phyloP scores from a whole-genome alignment of 1,140 invertebrate species.

The Colletes latitarsis region DNA sequence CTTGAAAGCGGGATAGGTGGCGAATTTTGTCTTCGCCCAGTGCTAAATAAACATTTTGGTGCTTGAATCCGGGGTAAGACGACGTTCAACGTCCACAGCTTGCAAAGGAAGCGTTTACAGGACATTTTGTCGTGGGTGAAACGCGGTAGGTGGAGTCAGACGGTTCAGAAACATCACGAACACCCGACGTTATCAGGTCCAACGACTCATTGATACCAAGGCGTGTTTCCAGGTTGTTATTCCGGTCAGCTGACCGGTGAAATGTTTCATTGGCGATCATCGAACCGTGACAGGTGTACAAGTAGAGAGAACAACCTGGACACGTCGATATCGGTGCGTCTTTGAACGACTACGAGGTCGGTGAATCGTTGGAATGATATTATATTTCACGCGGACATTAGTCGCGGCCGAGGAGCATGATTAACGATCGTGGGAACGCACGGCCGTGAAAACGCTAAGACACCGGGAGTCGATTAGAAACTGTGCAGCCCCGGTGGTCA shows the following conservation, averaged over 20 bases:
- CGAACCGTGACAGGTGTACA: slow-evolving; percentile 25
- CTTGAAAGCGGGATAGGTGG: too few species aligned
- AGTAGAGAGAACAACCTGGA: background rate
- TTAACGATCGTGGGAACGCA: background rate
- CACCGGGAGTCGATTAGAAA: background rate
- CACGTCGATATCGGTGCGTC: background rate
- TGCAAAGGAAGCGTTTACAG: too few species aligned
- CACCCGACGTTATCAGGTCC: background rate
- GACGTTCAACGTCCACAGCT: too few species aligned
- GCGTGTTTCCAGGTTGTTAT: slow-evolving; percentile 12
- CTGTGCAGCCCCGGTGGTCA: background rate
- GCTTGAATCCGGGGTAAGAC: too few species aligned
- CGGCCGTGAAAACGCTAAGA: too few species aligned
- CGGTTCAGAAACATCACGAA: too few species aligned
- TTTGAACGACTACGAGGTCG: background rate
- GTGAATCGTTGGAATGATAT: slow-evolving; percentile 5
- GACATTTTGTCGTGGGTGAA: too few species aligned
- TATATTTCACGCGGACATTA: background rate
- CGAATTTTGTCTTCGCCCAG: too few species aligned
- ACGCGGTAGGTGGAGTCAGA: too few species aligned
- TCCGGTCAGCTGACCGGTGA: slow-evolving; percentile 4
- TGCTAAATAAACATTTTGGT: too few species aligned
- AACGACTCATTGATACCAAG: slow-evolving; percentile 6
- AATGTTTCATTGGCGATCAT: slow-evolving; percentile 13
- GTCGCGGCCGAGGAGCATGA: background rate